These are phyloP conservation scores for Anoplophora glabripennis DNA, from an alignment of 1,140 invertebrate genomes.

Conservation along the genomic window DNA sequence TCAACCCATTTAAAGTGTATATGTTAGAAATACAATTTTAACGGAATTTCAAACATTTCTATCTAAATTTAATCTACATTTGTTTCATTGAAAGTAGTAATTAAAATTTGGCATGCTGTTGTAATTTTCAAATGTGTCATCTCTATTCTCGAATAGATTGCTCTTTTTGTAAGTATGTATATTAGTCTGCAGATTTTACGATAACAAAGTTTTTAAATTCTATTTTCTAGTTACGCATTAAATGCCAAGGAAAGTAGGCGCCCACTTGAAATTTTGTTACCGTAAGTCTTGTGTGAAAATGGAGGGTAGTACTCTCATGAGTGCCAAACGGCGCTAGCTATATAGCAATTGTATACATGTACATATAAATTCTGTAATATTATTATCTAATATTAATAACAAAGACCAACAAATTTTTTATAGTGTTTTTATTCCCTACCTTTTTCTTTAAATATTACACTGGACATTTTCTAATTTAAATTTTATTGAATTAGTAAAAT, in stretches of 20 bases:
- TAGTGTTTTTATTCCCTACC: conserved; percentile 8
- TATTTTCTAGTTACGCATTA: conserved; percentile 7
- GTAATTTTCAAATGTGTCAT: neutral
- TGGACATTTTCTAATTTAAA: too few relatives aligned
- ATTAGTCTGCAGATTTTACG: conserved; percentile 2
- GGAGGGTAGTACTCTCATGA: conserved; percentile 38
- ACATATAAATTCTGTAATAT: conserved; percentile 37
- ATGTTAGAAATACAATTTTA: too few relatives aligned
- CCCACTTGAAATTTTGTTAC: conserved; percentile 4
- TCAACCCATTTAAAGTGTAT: too few relatives aligned
- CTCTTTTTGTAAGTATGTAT: conserved; percentile 15
- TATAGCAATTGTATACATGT: conserved; percentile 38
- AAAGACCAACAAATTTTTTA: conserved; percentile 29
- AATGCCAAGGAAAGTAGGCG: neutral
- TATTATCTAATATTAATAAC: conserved; percentile 38
- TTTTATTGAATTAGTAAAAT: too few relatives aligned
- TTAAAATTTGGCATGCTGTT: neutral
- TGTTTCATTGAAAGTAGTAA: too few relatives aligned
- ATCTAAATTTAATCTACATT: too few relatives aligned
- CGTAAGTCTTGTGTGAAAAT: conserved; percentile 5
- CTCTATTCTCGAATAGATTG: conserved; percentile 10
- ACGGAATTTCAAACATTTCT: too few relatives aligned
- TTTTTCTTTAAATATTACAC: too few relatives aligned
- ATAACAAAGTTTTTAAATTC: conserved; percentile 4
- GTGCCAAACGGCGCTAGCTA: conserved; percentile 32